phyloP scores from a whole-genome alignment of 2,888 invertebrate species.

The Pterostichus madidus region DNA sequence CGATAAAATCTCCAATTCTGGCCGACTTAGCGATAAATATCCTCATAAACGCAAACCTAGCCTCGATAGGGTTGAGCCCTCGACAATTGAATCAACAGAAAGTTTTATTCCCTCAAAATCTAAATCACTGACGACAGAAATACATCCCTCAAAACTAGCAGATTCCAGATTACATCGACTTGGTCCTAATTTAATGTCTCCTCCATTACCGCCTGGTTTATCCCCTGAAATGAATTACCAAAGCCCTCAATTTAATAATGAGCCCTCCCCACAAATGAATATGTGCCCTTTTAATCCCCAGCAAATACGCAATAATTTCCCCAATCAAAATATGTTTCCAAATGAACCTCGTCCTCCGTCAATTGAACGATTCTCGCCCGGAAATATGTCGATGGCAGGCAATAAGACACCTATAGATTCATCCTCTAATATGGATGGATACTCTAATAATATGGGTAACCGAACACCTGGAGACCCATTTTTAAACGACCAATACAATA shows the following conservation, averaged over 20 bases:
- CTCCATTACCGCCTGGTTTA: neutral
- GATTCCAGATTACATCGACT: conserved; percentile 39
- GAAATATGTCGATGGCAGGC: too few species aligned
- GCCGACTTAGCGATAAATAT: conserved; percentile 60
- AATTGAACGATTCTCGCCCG: neutral
- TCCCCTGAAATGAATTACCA: neutral
- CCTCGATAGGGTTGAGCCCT: neutral
- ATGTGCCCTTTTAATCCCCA: conserved; percentile 1
- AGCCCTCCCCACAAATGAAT: neutral
- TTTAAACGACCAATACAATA: conserved; percentile 16
- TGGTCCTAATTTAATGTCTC: neutral
- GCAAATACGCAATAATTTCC: neutral
- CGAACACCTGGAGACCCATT: conserved; percentile 58
- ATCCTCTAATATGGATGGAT: too few species aligned
- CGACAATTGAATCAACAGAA: neutral
- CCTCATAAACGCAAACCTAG: conserved; percentile 63
- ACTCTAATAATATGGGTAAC: neutral
- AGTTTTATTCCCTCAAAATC: conserved; percentile 9
- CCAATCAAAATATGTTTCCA: neutral
- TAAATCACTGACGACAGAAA: conserved; percentile 22
- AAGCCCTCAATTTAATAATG: neutral
- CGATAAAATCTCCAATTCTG: conserved; percentile 7
- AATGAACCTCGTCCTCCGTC: neutral
- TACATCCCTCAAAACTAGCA: conserved; percentile 56
- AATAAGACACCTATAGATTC: neutral